A percentile compares a stretch with the other conserved stretches of the same genome.
Evolutionary conservation across 2,113 vertebrate genomes (phyloP).

Genomic region (Lophura nycthemera): DNA sequence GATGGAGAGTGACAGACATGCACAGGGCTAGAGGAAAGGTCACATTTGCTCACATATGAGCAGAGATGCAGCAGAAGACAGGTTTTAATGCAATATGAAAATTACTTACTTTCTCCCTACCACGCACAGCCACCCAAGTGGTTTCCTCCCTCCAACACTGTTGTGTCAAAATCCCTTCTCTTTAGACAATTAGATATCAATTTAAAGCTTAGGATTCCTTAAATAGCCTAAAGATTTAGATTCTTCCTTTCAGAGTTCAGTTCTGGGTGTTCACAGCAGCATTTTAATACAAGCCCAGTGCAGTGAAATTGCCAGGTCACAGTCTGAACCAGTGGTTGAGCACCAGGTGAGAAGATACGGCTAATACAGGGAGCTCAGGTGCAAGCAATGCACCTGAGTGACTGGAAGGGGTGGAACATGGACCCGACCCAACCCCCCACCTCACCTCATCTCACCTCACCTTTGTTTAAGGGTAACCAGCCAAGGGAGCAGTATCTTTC

Average conservation of each 20-base stretch:
- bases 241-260: background rate
- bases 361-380: too few species aligned
- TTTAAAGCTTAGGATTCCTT: background rate
- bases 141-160: background rate
- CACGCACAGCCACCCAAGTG: background rate
- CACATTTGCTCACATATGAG: background rate
- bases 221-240: background rate
- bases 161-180: accelerated
- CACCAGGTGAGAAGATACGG: too few species aligned
- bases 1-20: background rate
- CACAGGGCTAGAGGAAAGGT: background rate
- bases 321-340: too few species aligned
- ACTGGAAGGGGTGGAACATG: too few species aligned
- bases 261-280: background rate
- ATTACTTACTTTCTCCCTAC: background rate
- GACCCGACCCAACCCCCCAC: too few species aligned
- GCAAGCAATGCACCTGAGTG: too few species aligned
- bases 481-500: too few species aligned
- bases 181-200: background rate
- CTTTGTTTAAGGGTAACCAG: too few species aligned
- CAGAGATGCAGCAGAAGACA: background rate
- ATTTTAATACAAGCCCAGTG: background rate
- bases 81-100: background rate
- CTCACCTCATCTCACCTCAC: too few species aligned
- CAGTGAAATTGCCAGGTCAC: too few species aligned